phyloP scores from a whole-genome alignment of 2,888 invertebrate genomes.

The Serrognathus titanus region DNA sequence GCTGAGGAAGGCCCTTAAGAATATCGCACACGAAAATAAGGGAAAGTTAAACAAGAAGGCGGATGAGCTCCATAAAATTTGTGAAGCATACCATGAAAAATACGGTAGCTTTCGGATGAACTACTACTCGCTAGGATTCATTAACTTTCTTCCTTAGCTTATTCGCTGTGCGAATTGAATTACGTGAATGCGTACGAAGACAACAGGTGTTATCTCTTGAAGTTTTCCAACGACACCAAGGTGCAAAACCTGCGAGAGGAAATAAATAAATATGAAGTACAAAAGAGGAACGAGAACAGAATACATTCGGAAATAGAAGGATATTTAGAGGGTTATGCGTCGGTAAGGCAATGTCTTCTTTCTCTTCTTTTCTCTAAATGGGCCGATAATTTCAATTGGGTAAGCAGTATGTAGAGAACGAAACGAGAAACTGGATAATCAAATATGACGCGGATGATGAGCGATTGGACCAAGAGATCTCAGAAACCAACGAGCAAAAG shows the following conservation, averaged over 20 bases:
- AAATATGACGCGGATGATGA: slow-evolving; percentile 39
- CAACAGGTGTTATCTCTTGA: neutral
- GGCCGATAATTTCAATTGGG: neutral
- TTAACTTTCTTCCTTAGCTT: neutral
- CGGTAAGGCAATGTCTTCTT: neutral
- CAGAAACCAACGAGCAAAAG: slow-evolving; percentile 27
- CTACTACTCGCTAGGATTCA: neutral
- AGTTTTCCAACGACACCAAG: neutral
- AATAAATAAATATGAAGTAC: neutral
- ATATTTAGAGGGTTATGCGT: slow-evolving; percentile 23
- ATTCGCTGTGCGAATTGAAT: neutral
- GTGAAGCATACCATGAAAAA: neutral
- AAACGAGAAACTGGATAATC: slow-evolving; percentile 39
- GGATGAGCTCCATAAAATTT: slow-evolving; percentile 5
- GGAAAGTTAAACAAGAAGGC: slow-evolving; percentile 6
- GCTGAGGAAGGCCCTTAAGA: neutral
- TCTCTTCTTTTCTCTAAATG: neutral
- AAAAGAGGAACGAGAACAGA: slow-evolving; percentile 6
- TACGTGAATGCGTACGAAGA: slow-evolving; percentile 3
- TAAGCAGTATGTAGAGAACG: slow-evolving; percentile 32
- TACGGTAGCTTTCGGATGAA: neutral
- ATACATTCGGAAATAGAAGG: slow-evolving; percentile 31
- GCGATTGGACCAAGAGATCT: slow-evolving; percentile 29
- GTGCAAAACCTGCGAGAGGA: neutral
- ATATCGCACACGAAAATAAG: neutral